Evolutionary conservation across 2,888 invertebrate species (phyloP), one percentile per base, ranked within the genome.

Genomic region (Melanostoma mellinum): DNA sequence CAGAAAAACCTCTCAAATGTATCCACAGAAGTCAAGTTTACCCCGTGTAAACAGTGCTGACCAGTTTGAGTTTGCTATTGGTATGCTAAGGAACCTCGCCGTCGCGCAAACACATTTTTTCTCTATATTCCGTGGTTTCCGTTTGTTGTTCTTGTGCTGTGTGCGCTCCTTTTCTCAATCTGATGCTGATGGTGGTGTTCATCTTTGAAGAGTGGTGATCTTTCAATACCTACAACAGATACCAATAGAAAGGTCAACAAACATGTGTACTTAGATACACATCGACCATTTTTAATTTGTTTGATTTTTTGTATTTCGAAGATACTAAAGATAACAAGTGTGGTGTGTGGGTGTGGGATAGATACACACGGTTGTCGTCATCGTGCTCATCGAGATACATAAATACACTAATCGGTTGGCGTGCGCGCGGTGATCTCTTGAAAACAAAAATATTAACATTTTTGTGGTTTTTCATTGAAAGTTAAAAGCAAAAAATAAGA

Each of bases 1-100:
- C 38, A 46, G 46, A 63, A 38, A 48, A 42, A 65, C 46, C 20
- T 50, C 36, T 40, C 56, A 67, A 74, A 69, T 36, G 71, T 84
- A 84, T 84, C 84, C 38, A 63, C 84, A 84, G 84, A 84, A 84
- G 84, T 84, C 84, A 84, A 84, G 84, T 84, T 79, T 84, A 71
- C 58, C 38, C 72, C 40, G 84, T 84, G 84, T 84, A 84, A 84
- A 84, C 79, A 84, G 84, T 67, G 84, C 71, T 84, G 84, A 84
- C 84, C 79, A 84, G 84, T 84, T 84, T 84, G 74, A 84, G 84
- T 84, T 84, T 56, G 84, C 71, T 79, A 67, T 71, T 84, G 84
- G 84, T 50, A 72, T 84, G 79, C 48, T 67, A 71, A 84, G 67
- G 74, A 84, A 84, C 63, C 48, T 63, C 78, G 71, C 10, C 42